Evolutionary conservation across 1,140 invertebrate genomes (phyloP).

Genomic region (Lordiphosa stackelbergi): DNA sequence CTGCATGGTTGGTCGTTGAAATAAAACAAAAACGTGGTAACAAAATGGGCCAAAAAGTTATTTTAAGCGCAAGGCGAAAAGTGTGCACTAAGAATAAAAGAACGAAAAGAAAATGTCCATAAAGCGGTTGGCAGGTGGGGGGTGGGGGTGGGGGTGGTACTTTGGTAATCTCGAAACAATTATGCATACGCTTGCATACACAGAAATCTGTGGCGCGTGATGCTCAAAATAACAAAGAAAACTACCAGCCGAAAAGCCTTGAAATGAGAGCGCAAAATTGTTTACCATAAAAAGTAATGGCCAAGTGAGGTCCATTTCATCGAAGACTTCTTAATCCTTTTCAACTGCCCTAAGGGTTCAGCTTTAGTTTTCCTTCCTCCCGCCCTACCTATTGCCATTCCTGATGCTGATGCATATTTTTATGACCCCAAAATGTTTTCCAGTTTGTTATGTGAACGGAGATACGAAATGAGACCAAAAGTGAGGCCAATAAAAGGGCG

Average conservation of each 20-base stretch:
- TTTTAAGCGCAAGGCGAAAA: slow-evolving; percentile 57
- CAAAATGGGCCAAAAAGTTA: slow-evolving; percentile 73
- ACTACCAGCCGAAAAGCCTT: slow-evolving; percentile 58
- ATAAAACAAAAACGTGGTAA: slow-evolving; percentile 47
- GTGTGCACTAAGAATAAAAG: slow-evolving; percentile 40
- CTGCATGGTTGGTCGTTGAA: slow-evolving; percentile 5
- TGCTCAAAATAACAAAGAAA: slow-evolving; percentile 28
- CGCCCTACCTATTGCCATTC: neutral
- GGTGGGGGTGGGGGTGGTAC: slow-evolving; percentile 22
- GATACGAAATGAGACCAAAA: slow-evolving; percentile 66
- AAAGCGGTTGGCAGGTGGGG: slow-evolving; percentile 17
- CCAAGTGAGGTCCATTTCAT: slow-evolving; percentile 49
- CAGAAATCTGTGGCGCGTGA: slow-evolving; percentile 62
- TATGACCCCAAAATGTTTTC: slow-evolving; percentile 47
- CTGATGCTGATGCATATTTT: slow-evolving; percentile 52
- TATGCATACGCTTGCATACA: slow-evolving; percentile 66
- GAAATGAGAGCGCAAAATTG: slow-evolving; percentile 65
- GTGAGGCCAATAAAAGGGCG: slow-evolving; percentile 73
- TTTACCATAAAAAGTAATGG: slow-evolving; percentile 71
- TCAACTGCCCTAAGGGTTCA: slow-evolving; percentile 17
- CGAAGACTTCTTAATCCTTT: slow-evolving; percentile 69
- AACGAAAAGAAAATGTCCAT: slow-evolving; percentile 34
- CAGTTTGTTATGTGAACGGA: slow-evolving; percentile 33
- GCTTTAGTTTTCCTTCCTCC: neutral
- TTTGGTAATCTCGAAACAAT: slow-evolving; percentile 63